These are phyloP conservation scores for Brachylomia viminalis DNA, from an alignment of 2,888 invertebrate genomes.

Conservation along the genomic window DNA sequence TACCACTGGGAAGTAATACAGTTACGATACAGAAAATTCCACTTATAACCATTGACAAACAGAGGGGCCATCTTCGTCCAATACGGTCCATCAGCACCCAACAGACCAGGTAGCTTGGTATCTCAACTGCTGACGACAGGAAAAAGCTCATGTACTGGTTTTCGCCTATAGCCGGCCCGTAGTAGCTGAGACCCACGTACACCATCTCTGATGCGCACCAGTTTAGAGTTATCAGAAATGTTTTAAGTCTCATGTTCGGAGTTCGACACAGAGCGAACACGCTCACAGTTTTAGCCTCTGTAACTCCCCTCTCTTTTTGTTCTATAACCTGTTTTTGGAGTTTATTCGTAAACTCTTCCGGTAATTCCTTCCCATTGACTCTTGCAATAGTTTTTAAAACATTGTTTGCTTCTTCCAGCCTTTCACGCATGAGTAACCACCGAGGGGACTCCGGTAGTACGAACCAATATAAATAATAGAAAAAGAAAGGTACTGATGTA, in stretches of 20 bases:
- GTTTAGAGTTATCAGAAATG: conserved; percentile 95
- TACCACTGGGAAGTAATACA: conserved; percentile 95
- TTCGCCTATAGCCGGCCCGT: conserved; percentile 96
- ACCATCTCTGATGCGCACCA: conserved; percentile 98
- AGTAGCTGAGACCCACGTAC: conserved; percentile 97
- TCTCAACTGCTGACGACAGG: conserved; percentile 96
- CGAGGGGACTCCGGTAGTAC: conserved; percentile 97
- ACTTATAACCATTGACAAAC: conserved; percentile 95
- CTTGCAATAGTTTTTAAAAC: conserved; percentile 94
- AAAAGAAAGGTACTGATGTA: conserved; percentile 96
- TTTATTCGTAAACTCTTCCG: conserved; percentile 93
- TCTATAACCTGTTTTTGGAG: conserved; percentile 93
- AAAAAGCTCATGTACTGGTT: conserved; percentile 97
- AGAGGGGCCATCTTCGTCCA: conserved; percentile 97
- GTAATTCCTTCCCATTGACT: conserved; percentile 94
- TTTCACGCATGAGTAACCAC: conserved; percentile 96
- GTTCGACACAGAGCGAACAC: conserved; percentile 93
- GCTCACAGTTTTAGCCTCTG: conserved; percentile 84
- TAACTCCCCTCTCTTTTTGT: conserved; percentile 90
- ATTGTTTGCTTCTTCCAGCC: conserved; percentile 94
- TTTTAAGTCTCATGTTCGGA: conserved; percentile 97
- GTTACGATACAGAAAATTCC: conserved; percentile 96
- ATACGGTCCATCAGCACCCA: conserved; percentile 97
- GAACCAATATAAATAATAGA: conserved; percentile 96
- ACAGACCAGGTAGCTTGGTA: conserved; percentile 96